Evolutionary conservation across 2,888 invertebrate species (phyloP), one percentile per base, ranked within the genome.

Genomic region (Siphlonurus alternatus): DNA sequence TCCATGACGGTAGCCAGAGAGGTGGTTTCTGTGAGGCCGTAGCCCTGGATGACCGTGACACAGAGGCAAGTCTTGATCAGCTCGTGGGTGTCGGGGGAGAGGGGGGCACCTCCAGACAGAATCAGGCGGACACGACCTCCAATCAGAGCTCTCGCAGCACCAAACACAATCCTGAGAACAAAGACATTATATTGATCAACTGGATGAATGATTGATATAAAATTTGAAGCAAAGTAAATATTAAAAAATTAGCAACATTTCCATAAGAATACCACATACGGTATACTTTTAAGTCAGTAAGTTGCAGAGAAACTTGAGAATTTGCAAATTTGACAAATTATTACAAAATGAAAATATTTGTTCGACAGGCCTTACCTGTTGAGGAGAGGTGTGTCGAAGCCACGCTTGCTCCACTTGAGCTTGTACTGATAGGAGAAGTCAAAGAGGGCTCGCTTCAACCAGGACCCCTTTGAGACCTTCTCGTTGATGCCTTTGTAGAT

Each of bases 401-500:
- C 92, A 70, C 87, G 83, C 68, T 85, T 83, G 74, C 84, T 83
- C 88, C 95, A 93, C 67, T 84, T 83, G 69, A 84, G 80, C 80
- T 98, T 98, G 81, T 99, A 97, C 64, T 89, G 82, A 76, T 94
- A 95, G 0, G 94, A 93, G 79, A 95, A 96, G 74, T 90, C 86
- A 80, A 99, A 98, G 68, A 98, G 78, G 1, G 89, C 87, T 74
- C 87, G 85, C 65, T 87, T 85, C 66, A 95, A 80, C 59, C 81
- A 79, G 10, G 92, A 87, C 64, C 91, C 88, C 70, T 87, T 87
- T 62, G 86, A 83, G 63, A 98, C 91, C 75, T 93, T 94, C 73
- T 97, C 96, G 73, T 92, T 92, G 67, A 99, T 93, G 70, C 90
- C 93, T 78, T 99, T 99, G 73, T 94, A 94, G 73, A 99, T 92